phyloP scores from a whole-genome alignment of 2,113 vertebrate species.

The Pycnonotus jocosus region DNA sequence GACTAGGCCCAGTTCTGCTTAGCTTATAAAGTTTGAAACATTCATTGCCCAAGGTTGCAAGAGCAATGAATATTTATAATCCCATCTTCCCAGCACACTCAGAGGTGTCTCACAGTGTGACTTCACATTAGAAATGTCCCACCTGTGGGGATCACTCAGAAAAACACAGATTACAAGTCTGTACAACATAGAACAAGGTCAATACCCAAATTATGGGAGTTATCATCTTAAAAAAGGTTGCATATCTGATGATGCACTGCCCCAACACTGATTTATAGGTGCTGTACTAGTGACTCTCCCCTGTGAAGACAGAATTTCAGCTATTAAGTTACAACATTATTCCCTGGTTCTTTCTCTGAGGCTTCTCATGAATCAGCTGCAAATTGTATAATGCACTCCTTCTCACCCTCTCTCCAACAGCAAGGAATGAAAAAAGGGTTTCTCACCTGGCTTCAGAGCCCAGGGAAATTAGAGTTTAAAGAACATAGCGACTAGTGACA shows the following conservation, averaged over 20 bases:
- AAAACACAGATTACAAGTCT: conserved; percentile 13
- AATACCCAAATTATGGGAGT: conserved; percentile 36
- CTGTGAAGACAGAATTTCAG: neutral
- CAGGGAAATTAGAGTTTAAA: neutral
- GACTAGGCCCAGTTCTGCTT: neutral
- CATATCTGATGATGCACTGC: neutral
- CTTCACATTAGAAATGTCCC: conserved; percentile 52
- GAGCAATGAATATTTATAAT: conserved; percentile 59
- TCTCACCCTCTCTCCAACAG: neutral
- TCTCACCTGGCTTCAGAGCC: neutral
- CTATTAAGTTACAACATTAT: neutral
- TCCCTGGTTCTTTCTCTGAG: neutral
- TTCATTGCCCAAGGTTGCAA: conserved; percentile 33
- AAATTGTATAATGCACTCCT: neutral
- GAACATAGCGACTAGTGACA: neutral
- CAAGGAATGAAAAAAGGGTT: neutral
- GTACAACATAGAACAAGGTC: conserved; percentile 16
- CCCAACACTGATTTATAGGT: conserved; percentile 1
- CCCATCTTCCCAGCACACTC: conserved; percentile 17
- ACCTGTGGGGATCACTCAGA: conserved; percentile 48
- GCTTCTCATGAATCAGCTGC: neutral
- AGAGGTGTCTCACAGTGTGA: conserved; percentile 46
- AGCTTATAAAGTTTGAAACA: conserved; percentile 23
- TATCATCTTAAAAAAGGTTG: conserved; percentile 10
- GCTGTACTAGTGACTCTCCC: neutral